phyloP scores from a whole-genome alignment of 2,797 vertebrate genomes.

The Masticophis lateralis region DNA sequence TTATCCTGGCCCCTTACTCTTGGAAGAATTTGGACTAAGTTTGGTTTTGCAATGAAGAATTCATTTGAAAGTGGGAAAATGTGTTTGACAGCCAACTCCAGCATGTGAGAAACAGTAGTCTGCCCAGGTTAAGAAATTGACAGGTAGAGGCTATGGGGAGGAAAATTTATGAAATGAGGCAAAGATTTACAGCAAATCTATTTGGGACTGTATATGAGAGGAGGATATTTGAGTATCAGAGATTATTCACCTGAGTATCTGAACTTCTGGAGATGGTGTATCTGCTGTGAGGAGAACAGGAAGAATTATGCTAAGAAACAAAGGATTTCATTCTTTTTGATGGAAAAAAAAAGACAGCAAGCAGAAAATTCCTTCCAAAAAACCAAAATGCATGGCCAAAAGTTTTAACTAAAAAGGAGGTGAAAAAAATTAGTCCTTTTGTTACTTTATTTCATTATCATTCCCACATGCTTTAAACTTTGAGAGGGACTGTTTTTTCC shows the following conservation, averaged over 20 bases:
- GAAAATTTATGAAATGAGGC: not conserved
- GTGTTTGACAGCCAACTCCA: not conserved
- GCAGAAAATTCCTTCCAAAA: not conserved
- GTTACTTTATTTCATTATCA: not conserved
- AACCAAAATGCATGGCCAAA: not conserved
- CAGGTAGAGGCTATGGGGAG: not conserved
- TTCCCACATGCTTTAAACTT: not conserved
- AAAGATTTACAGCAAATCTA: not conserved
- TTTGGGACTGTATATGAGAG: not conserved
- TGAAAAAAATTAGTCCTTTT: not conserved
- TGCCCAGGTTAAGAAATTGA: not conserved
- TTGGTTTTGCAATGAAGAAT: not conserved
- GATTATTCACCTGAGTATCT: not conserved
- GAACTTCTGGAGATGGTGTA: not conserved
- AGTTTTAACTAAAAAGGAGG: not conserved
- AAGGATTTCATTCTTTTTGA: not conserved
- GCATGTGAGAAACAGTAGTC: not conserved
- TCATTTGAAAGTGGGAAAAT: not conserved
- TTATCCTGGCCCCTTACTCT: not conserved
- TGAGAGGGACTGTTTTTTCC: not conserved
- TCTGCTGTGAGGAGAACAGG: not conserved
- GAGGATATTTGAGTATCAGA: not conserved
- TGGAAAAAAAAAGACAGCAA: not conserved
- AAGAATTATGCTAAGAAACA: not conserved
- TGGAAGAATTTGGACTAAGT: not conserved